phyloP scores from a whole-genome alignment of 2,113 vertebrate species.

The Crotalus horridus region DNA sequence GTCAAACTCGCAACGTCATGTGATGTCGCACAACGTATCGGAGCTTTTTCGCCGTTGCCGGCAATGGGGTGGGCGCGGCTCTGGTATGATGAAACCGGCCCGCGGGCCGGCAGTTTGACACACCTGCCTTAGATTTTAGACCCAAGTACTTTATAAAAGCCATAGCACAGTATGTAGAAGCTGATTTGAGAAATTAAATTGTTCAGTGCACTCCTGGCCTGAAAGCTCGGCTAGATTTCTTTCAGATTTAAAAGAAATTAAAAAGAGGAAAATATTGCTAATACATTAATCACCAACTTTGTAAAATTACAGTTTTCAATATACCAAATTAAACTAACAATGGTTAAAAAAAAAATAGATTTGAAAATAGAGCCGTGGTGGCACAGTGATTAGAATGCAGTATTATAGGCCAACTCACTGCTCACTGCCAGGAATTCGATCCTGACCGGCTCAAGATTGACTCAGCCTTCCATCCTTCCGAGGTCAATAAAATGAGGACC shows the following conservation, averaged over 20 bases:
- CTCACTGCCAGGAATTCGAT: neutral
- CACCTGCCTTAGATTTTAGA: constrained; percentile 21
- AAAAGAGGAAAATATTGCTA: constrained; percentile 25
- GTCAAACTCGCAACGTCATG: too few relatives aligned
- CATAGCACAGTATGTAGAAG: constrained; percentile 48
- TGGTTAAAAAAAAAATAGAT: neutral
- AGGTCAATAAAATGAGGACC: neutral
- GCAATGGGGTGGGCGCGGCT: too few relatives aligned
- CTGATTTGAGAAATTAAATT: constrained; percentile 53
- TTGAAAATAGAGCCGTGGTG: neutral
- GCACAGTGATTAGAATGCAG: neutral
- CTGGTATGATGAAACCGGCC: too few relatives aligned
- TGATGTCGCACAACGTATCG: too few relatives aligned
- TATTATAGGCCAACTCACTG: neutral
- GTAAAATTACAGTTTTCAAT: neutral
- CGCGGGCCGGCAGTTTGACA: too few relatives aligned
- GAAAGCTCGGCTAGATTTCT: constrained; percentile 41
- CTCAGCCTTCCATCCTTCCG: neutral
- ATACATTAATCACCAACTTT: neutral
- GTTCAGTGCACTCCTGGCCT: constrained; percentile 24
- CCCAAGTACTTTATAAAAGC: constrained; percentile 29
- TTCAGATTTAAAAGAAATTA: constrained; percentile 30
- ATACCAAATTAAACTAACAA: neutral
- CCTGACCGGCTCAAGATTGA: neutral
- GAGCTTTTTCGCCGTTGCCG: too few relatives aligned